Percentiles rank a stretch among this genome's conserved stretches.
Conservation (phyloP, 2,888 invertebrate species). For the Pogonocherus hispidulus region DNA sequence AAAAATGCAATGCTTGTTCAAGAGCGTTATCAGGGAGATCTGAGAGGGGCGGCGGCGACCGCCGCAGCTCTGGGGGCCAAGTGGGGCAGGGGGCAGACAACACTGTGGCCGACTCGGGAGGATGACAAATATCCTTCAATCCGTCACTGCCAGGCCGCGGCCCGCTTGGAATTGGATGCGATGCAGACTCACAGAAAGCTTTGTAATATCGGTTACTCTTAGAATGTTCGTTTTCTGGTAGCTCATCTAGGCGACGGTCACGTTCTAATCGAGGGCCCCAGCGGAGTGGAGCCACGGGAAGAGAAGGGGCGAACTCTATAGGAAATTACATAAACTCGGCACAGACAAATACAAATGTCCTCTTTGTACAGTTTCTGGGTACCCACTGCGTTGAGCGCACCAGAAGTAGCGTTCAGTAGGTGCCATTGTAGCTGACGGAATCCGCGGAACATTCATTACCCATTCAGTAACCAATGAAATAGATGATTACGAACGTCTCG, state of each 20-base stretch:
- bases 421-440: conserved; percentile 67
- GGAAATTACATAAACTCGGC: conserved; percentile 72
- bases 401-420: conserved; percentile 66
- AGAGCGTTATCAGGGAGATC: conserved; percentile 63
- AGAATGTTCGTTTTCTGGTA: conserved; percentile 58
- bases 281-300: conserved; percentile 63
- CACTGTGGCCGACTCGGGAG: conserved; percentile 71
- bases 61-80: conserved; percentile 53
- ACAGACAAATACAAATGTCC: conserved; percentile 71
- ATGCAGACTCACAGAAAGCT: conserved; percentile 70
- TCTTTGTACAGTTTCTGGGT: conserved; percentile 69
- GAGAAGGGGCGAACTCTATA: conserved; percentile 67
- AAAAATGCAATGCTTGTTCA: conserved; percentile 67
- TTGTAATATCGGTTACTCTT: conserved; percentile 68
- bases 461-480: conserved; percentile 70
- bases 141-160: conserved; percentile 76
- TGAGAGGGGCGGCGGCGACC: conserved; percentile 57
- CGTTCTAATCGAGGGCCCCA: conserved; percentile 64
- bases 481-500: conserved; percentile 70
- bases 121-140: conserved; percentile 80
- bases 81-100: conserved; percentile 63
- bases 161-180: conserved; percentile 70
- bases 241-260: conserved; percentile 50
- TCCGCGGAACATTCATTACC: conserved; percentile 69
- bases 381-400: conserved; percentile 55